phyloP scores from a whole-genome alignment of 2,797 vertebrate genomes.

The Malurus leucopterus region DNA sequence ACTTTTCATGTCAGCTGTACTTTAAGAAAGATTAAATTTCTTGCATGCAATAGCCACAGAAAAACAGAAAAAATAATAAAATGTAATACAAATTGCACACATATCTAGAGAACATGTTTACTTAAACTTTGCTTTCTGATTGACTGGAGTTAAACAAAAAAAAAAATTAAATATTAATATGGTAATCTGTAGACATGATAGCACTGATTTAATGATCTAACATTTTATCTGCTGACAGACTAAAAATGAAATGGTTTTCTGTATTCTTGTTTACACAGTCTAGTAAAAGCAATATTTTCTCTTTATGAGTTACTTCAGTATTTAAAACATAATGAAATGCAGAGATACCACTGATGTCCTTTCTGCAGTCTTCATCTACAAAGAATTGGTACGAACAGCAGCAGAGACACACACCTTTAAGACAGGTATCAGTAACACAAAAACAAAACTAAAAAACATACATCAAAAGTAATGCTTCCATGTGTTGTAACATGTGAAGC shows the following conservation, averaged over 20 bases:
- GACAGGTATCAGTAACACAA: not conserved
- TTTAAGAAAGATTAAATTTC: not conserved
- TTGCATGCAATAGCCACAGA: not conserved
- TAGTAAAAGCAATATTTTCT: not conserved
- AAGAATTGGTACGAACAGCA: not conserved
- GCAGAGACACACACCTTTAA: not conserved
- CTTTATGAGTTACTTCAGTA: not conserved
- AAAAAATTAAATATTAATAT: not conserved
- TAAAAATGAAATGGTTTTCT: not conserved
- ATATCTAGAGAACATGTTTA: not conserved
- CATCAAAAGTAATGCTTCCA: not conserved
- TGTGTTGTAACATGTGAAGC: not conserved
- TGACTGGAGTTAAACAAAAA: not conserved
- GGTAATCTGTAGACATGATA: not conserved
- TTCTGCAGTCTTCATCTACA: not conserved
- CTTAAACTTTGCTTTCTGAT: not conserved
- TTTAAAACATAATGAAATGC: not conserved
- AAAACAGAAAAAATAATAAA: not conserved
- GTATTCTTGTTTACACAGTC: not conserved
- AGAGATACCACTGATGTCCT: not conserved
- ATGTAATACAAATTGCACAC: not conserved
- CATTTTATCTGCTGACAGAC: not conserved
- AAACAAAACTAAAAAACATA: not conserved
- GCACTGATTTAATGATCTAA: not conserved
- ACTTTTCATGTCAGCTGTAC: not conserved